Evolutionary conservation across 1,140 invertebrate species (phyloP).

Genomic region (Zophobas atratus): DNA sequence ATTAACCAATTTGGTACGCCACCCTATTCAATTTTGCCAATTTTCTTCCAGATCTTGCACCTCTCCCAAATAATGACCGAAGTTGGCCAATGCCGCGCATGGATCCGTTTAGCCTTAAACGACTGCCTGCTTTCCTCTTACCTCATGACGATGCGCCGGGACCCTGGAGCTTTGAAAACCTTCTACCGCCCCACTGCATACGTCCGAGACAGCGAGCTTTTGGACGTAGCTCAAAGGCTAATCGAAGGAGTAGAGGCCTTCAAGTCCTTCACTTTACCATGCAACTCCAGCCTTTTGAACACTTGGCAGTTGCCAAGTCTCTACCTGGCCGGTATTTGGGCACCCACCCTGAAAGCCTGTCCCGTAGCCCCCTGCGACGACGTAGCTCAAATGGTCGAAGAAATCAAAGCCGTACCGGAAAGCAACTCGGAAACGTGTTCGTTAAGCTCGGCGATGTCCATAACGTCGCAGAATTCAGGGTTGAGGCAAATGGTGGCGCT

Average conservation of each 20-base stretch:
- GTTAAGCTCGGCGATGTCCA: slow-evolving; percentile 60
- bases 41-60: slow-evolving; percentile 70
- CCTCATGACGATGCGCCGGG: slow-evolving; percentile 81
- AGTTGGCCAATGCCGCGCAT: slow-evolving; percentile 91
- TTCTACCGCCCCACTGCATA: slow-evolving; percentile 87
- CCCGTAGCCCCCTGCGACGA: slow-evolving; percentile 71
- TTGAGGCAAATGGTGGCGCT: slow-evolving; percentile 70
- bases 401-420: slow-evolving; percentile 52
- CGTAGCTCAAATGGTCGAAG: slow-evolving; percentile 62
- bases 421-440: slow-evolving; percentile 64
- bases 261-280: slow-evolving; percentile 85
- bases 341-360: slow-evolving; percentile 80
- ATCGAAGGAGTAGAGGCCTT: slow-evolving; percentile 85
- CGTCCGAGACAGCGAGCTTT: slow-evolving; percentile 83
- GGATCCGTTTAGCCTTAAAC: slow-evolving; percentile 91
- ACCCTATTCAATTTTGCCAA: no score
- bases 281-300: slow-evolving; percentile 91
- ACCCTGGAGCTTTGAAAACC: slow-evolving; percentile 80
- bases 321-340: slow-evolving; percentile 87
- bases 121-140: slow-evolving; percentile 91
- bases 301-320: slow-evolving; percentile 90
- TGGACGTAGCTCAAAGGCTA: slow-evolving; percentile 83
- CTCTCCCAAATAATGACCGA: slow-evolving; percentile 89
- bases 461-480: slow-evolving; percentile 68
- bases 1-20: no score